Percentiles rank a stretch among this genome's conserved stretches.
phyloP scores from a whole-genome alignment of 2,888 invertebrate genomes.

The Limnephilus lunatus region DNA sequence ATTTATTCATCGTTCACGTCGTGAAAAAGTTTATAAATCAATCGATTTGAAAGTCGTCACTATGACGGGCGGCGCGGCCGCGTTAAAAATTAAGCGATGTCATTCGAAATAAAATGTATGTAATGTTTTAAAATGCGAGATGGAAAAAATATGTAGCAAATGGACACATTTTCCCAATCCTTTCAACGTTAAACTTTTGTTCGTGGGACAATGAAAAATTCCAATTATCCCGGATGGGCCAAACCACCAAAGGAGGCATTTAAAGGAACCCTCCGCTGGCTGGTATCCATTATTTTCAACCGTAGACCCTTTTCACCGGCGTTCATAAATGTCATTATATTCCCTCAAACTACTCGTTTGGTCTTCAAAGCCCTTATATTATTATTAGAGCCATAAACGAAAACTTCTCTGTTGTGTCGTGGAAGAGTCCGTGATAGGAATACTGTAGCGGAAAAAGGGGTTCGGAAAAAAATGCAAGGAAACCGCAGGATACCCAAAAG shows the following conservation, averaged over 20 bases:
- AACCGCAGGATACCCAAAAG: constrained; percentile 49
- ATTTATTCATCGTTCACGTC: background rate
- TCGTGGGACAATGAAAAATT: constrained; percentile 59
- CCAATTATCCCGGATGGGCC: constrained; percentile 57
- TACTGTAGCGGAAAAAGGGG: constrained; percentile 39
- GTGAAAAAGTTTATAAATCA: background rate
- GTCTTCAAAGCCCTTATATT: constrained; percentile 51
- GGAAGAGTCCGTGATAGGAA: constrained; percentile 56
- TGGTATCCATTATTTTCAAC: constrained; percentile 59
- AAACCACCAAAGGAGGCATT: constrained; percentile 62
- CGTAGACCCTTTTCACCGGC: constrained; percentile 63
- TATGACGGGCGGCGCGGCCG: background rate
- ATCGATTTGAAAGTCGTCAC: background rate
- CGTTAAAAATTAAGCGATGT: background rate
- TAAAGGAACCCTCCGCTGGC: constrained; percentile 58
- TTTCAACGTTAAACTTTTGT: constrained; percentile 47
- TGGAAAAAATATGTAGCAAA: background rate
- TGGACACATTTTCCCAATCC: constrained; percentile 32
- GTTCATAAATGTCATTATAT: constrained; percentile 64
- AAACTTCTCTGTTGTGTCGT: constrained; percentile 56
- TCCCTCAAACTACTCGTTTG: constrained; percentile 57
- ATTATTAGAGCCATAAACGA: constrained; percentile 56
- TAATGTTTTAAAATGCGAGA: background rate
- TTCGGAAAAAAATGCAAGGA: constrained; percentile 37
- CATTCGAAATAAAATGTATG: background rate